Evolutionary conservation across 2,113 vertebrate species (phyloP).

Genomic region (Corydoras maculifer): DNA sequence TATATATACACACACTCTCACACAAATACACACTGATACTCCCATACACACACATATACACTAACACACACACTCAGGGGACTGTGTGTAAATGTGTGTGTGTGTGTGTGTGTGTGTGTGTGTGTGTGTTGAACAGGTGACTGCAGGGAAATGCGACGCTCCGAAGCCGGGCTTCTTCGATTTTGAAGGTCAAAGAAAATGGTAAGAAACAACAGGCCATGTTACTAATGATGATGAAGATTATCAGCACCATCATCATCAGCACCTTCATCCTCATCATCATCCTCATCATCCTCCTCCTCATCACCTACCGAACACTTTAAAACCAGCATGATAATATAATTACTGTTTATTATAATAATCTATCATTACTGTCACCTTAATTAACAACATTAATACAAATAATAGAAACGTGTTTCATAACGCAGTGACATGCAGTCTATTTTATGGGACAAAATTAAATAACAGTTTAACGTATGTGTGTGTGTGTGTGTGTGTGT

Average conservation of each 20-base stretch:
- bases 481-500: conserved; percentile 1
- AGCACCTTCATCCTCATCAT: too few relatives aligned
- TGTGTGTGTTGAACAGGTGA: conserved; percentile 68
- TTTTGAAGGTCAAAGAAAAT: conserved; percentile 97
- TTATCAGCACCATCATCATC: too few relatives aligned
- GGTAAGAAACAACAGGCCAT: conserved; percentile 67
- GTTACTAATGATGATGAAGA: not conserved
- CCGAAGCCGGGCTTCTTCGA: conserved; percentile 93
- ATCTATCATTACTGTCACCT: too few relatives aligned
- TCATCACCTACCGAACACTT: too few relatives aligned
- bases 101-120: conserved; percentile 18
- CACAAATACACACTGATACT: too few relatives aligned
- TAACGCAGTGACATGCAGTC: too few relatives aligned
- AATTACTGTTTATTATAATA: too few relatives aligned
- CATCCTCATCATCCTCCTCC: too few relatives aligned
- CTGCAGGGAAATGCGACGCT: conserved; percentile 87
- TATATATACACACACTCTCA: not conserved
- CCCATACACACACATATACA: not conserved
- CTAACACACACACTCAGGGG: not conserved
- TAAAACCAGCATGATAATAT: too few relatives aligned
- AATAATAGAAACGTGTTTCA: too few relatives aligned
- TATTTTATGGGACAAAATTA: not conserved
- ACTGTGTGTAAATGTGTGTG: not conserved
- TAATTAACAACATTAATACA: too few relatives aligned
- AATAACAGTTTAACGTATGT: not conserved